These are phyloP conservation scores for Ataeniobius toweri DNA, from an alignment of 2,797 vertebrate species.

Conservation along the genomic window DNA sequence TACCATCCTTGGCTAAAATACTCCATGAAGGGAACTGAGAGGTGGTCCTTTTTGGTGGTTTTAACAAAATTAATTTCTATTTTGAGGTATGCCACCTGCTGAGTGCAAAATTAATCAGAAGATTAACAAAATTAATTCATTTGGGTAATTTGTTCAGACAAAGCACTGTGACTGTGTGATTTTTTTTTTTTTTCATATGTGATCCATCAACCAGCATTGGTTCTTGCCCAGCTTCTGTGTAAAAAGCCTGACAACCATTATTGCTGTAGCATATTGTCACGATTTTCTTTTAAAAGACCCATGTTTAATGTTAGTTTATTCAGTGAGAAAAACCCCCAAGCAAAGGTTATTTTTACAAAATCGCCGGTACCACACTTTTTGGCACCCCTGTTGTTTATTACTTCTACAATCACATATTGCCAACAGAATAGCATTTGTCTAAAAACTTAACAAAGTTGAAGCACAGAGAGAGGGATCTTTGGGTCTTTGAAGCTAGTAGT, in stretches of 20 bases:
- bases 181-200: background rate
- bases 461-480: no score
- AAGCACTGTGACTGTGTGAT: slow-evolving; percentile 24
- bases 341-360: background rate
- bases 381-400: background rate
- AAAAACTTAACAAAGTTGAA: no score
- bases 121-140: slow-evolving; percentile 48
- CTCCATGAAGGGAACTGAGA: slow-evolving; percentile 11
- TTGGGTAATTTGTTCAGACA: slow-evolving; percentile 32
- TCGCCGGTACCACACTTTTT: background rate
- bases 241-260: no score
- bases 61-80: slow-evolving; percentile 57
- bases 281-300: no score
- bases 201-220: no score
- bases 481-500: no score
- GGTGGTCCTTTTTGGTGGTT: slow-evolving; percentile 26
- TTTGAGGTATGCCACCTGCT: slow-evolving; percentile 47
- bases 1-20: background rate
- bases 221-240: no score
- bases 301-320: no score
- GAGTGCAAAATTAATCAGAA: slow-evolving; percentile 43
- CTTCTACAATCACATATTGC: no score
- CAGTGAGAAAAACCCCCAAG: no score
- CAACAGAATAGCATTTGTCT: no score
- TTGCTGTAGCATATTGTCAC: no score